Evolutionary conservation across 2,888 invertebrate genomes (phyloP).

Genomic region (Chymomyza amoena): DNA sequence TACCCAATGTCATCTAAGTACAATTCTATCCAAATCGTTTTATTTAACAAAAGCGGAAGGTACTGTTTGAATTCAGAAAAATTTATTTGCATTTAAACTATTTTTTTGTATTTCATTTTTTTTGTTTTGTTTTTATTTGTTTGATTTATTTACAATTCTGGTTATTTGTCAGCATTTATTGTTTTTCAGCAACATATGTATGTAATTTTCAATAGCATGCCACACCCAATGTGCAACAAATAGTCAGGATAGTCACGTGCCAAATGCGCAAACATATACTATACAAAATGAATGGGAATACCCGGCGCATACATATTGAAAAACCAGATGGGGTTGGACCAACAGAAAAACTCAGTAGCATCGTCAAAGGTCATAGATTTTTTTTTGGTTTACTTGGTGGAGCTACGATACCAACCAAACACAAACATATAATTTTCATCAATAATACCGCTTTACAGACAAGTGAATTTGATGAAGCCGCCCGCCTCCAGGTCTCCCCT

Average conservation of each 20-base stretch:
- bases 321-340: neutral
- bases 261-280: slow-evolving; percentile 45
- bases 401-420: slow-evolving; percentile 49
- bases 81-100: too few species aligned
- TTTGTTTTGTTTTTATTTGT: slow-evolving; percentile 37
- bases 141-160: slow-evolving; percentile 6
- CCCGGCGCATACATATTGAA: slow-evolving; percentile 1
- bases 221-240: slow-evolving; percentile 11
- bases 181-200: slow-evolving; percentile 26
- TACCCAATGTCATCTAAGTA: too few species aligned
- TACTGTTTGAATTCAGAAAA: too few species aligned
- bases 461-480: slow-evolving; percentile 62
- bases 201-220: slow-evolving; percentile 42
- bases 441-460: slow-evolving; percentile 56
- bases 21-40: too few species aligned
- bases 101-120: neutral
- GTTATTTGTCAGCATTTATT: slow-evolving; percentile 4
- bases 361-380: slow-evolving; percentile 48
- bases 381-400: slow-evolving; percentile 25
- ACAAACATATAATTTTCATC: slow-evolving; percentile 65
- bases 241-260: slow-evolving; percentile 52
- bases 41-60: too few species aligned
- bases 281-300: slow-evolving; percentile 27
- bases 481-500: slow-evolving; percentile 13
- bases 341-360: slow-evolving; percentile 1